A percentile compares a stretch with the other conserved stretches of the same genome.
Conservation (phyloP, 2,888 invertebrate genomes). For the Diloba caeruleocephala region DNA sequence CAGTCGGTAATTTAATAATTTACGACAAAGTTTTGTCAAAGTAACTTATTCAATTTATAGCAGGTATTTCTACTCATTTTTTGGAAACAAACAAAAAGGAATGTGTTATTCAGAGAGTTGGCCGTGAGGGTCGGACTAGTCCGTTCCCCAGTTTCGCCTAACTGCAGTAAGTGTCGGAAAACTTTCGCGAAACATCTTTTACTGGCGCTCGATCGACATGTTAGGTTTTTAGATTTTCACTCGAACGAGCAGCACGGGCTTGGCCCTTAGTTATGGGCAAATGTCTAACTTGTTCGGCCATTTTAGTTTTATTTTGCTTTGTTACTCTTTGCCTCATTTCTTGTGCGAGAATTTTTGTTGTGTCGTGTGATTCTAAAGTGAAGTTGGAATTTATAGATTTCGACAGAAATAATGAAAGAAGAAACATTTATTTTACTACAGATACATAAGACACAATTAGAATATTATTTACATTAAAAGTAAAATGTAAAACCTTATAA, state of each 20-base stretch:
- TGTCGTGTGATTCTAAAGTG: conserved; percentile 22
- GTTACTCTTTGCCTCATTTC: conserved; percentile 43
- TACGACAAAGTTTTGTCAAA: conserved; percentile 18
- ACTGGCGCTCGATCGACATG: conserved; percentile 73
- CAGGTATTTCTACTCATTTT: conserved; percentile 29
- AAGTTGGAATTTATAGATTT: too few relatives aligned
- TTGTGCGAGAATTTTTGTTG: conserved; percentile 16
- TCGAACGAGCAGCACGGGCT: conserved; percentile 61
- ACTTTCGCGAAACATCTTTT: conserved; percentile 78
- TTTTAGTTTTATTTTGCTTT: conserved; percentile 68
- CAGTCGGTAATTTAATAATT: conserved; percentile 38
- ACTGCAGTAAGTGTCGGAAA: conserved; percentile 81
- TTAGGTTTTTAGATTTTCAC: conserved; percentile 77
- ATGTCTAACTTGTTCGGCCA: conserved; percentile 64
- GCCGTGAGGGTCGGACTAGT: conserved; percentile 25
- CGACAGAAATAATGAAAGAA: too few relatives aligned
- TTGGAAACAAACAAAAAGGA: conserved; percentile 22
- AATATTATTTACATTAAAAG: too few relatives aligned
- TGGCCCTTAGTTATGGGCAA: conserved; percentile 68
- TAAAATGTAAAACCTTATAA: too few relatives aligned
- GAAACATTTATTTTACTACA: too few relatives aligned
- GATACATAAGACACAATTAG: too few relatives aligned
- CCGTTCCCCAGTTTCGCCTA: conserved; percentile 45
- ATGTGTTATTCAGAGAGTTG: conserved; percentile 33
- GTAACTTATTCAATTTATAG: conserved; percentile 30